Evolutionary conservation across 2,888 invertebrate species (phyloP), one percentile per base, ranked within the genome.

Genomic region (Macrophya alboannulata): DNA sequence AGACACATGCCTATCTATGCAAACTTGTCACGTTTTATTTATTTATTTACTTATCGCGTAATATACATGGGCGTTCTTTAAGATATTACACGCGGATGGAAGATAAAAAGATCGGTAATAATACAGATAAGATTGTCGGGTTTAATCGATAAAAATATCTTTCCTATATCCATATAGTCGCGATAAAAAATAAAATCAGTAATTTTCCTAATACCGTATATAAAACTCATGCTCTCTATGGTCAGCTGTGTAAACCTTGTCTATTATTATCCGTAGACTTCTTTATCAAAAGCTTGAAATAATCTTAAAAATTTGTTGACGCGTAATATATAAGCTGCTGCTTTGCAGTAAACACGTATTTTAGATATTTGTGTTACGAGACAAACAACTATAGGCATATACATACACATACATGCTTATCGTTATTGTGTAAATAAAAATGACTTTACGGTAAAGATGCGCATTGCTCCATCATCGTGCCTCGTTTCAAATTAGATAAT

Each of bases 311-410:
- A 12, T 62, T 81, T 81, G 81, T 81, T 81, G 40, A 81, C 81
- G 81, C 31, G 31, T 31, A 31, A 31, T 55, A 51, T 17, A n/a
- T n/a, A n/a, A n/a, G n/a, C n/a, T n/a, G 17, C 37, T n/a, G n/a
- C 51, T 40, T 62, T 43, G 81, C 59, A 25, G 62, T 51, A 62
- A 81, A 81, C 62, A 81, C 77, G 40, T 81, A 43, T 62, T 81
- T 62, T 4, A 81, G 43, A 62, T 81, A 45, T 43, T 17, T 59
- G 43, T 43, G 12, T 81, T 40, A 81, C 59, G 40, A 43, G 59
- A 81, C 81, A 81, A 81, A 81, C 81, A 81, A 62, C n/a, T 48
- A 12, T 59, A n/a, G n/a, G n/a, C n/a, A n/a, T n/a, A n/a, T n/a
- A n/a, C n/a, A n/a, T n/a, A n/a, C n/a, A n/a, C n/a, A n/a, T n/a